These are phyloP conservation scores for Pomacea canaliculata DNA, from an alignment of 2,888 invertebrate species.

Conservation along the genomic window DNA sequence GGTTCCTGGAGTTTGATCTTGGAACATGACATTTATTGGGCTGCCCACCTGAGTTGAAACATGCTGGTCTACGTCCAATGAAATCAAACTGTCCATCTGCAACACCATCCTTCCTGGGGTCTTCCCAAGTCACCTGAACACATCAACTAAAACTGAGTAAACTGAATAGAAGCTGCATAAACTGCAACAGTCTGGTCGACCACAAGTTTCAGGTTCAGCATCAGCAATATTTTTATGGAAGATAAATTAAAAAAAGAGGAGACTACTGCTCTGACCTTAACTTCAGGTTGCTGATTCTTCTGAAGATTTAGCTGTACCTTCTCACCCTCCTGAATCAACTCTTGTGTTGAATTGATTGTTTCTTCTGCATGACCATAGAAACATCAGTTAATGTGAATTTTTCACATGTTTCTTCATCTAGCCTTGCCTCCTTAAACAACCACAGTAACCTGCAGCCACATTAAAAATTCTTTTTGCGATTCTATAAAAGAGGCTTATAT, in stretches of 20 bases:
- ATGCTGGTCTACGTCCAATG: slow-evolving; percentile 12
- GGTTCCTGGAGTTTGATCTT: background rate
- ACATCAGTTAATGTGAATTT: background rate
- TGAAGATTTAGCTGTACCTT: slow-evolving; percentile 32
- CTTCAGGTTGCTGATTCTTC: background rate
- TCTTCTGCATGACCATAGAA: background rate
- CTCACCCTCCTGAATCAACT: slow-evolving; percentile 48
- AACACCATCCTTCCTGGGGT: background rate
- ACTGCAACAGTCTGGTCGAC: too few relatives aligned
- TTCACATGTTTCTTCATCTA: too few relatives aligned
- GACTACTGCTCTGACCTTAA: slow-evolving; percentile 26
- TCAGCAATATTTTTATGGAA: slow-evolving; percentile 33
- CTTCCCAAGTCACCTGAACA: slow-evolving; percentile 9
- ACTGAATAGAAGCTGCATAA: too few relatives aligned
- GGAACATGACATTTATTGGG: background rate
- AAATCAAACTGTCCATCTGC: slow-evolving; percentile 11
- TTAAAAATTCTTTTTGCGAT: too few relatives aligned
- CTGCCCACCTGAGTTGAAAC: background rate
- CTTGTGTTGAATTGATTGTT: slow-evolving; percentile 42
- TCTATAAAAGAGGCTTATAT: too few relatives aligned
- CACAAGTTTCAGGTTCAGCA: background rate
- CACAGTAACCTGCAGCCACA: too few relatives aligned
- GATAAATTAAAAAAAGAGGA: background rate
- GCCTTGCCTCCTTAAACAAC: too few relatives aligned
- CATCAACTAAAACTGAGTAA: too few relatives aligned